Conservation (phyloP, 2,888 invertebrate genomes). For the Acrobasis consociella region DNA sequence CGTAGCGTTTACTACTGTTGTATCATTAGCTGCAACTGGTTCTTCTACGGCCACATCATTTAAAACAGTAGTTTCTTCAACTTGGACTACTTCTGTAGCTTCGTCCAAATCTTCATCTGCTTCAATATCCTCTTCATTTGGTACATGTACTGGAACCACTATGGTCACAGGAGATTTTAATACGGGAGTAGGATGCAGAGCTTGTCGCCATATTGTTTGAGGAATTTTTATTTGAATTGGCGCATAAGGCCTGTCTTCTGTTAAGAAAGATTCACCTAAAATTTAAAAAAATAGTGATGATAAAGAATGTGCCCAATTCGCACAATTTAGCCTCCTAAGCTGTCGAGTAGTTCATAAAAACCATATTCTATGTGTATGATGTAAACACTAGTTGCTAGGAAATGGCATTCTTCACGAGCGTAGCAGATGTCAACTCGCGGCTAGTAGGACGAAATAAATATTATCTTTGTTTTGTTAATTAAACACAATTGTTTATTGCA, state of each 20-base stretch:
- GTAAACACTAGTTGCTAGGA: no score
- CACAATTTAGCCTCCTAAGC: no score
- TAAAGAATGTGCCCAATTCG: no score
- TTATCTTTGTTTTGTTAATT: no score
- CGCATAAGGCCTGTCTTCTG: conserved; percentile 57
- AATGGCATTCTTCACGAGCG: no score
- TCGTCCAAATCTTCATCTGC: conserved; percentile 44
- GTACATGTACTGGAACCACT: conserved; percentile 68
- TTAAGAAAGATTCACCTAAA: conserved; percentile 44
- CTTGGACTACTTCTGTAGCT: conserved; percentile 39
- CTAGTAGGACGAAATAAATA: no score
- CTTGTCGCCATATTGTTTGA: conserved; percentile 60
- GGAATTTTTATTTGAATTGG: conserved; percentile 64
- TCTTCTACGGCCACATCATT: conserved; percentile 37
- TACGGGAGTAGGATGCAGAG: conserved; percentile 65
- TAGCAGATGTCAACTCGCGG: no score
- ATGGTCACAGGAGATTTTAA: conserved; percentile 69
- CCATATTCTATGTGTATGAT: no score
- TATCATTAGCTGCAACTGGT: conserved; percentile 35
- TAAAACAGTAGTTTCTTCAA: conserved; percentile 32
- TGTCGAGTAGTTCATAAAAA: no score
- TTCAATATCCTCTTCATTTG: conserved; percentile 50
- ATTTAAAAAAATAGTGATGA: conserved; percentile 21
- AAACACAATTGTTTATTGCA: conserved; percentile 25
- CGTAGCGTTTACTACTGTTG: conserved; percentile 39